Evolutionary conservation across 2,888 invertebrate species (phyloP).

Genomic region (Acrobasis repandana): DNA sequence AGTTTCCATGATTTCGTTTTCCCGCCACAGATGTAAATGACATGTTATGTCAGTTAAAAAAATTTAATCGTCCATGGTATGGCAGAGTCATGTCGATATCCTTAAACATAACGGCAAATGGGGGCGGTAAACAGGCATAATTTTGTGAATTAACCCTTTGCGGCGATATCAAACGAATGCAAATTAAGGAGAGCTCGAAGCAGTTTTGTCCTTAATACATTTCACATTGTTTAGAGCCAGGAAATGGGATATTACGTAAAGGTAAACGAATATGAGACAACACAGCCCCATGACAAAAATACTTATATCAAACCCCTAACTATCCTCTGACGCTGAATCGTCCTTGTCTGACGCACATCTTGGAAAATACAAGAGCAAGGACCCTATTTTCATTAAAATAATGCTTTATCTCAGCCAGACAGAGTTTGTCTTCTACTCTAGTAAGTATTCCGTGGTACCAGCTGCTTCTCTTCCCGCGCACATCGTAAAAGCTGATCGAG

Average conservation of each 20-base stretch:
- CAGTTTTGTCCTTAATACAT: background rate
- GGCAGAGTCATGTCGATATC: background rate
- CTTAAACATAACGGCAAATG: background rate
- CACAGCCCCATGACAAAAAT: no score
- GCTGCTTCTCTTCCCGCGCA: no score
- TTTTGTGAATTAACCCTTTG: slow-evolving; percentile 1
- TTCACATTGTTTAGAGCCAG: background rate
- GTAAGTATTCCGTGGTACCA: no score
- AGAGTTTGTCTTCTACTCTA: no score
- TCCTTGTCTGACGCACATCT: no score
- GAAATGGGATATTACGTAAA: background rate
- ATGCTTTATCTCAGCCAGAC: no score
- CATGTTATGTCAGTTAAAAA: background rate
- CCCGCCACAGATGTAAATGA: background rate
- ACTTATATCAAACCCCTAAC: no score
- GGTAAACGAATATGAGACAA: slow-evolving; percentile 1
- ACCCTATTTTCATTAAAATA: no score
- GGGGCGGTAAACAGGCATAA: background rate
- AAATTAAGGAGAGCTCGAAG: background rate
- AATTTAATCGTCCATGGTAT: background rate
- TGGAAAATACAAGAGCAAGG: no score
- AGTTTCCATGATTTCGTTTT: background rate
- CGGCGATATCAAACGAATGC: background rate
- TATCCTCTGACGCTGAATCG: no score
- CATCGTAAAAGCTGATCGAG: no score